Evolutionary conservation across 2,888 invertebrate genomes (phyloP).

Genomic region (Rhimphoctona megacephalus): DNA sequence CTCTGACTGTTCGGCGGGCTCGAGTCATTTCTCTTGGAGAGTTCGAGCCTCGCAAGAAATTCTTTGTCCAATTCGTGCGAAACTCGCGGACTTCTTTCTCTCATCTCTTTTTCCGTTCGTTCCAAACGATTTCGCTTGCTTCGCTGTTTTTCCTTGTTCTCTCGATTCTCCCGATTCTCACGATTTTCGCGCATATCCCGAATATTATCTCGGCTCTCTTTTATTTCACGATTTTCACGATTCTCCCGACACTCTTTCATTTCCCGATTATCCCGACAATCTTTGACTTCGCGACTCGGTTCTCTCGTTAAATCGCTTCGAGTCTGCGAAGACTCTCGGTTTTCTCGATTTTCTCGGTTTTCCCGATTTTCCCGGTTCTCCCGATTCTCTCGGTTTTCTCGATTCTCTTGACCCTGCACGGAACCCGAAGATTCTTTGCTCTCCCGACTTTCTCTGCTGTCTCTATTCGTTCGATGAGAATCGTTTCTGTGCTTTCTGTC

Average conservation of each 20-base stretch:
- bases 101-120: conserved; percentile 77
- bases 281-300: conserved; percentile 40
- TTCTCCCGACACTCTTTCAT: conserved; percentile 70
- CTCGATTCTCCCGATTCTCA: conserved; percentile 61
- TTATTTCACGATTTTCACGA: conserved; percentile 62
- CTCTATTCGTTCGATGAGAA: conserved; percentile 82
- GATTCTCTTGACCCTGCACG: conserved; percentile 38
- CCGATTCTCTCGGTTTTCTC: conserved; percentile 3
- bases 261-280: conserved; percentile 36
- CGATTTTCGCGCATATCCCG: conserved; percentile 59
- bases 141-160: conserved; percentile 80
- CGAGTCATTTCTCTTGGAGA: conserved; percentile 78
- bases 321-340: conserved; percentile 66
- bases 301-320: conserved; percentile 48
- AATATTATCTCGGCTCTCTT: conserved; percentile 38
- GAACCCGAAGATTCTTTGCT: conserved; percentile 67
- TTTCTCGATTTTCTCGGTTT: conserved; percentile 27
- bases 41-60: conserved; percentile 80
- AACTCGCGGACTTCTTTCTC: conserved; percentile 82
- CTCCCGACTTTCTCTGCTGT: conserved; percentile 74
- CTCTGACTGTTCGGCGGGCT: conserved; percentile 77
- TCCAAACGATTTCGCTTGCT: conserved; percentile 77
- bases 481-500: conserved; percentile 83
- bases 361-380: conserved; percentile 28
- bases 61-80: conserved; percentile 82